Evolutionary conservation across 2,888 invertebrate species (phyloP).

Genomic region (Agriopis leucophaearia): DNA sequence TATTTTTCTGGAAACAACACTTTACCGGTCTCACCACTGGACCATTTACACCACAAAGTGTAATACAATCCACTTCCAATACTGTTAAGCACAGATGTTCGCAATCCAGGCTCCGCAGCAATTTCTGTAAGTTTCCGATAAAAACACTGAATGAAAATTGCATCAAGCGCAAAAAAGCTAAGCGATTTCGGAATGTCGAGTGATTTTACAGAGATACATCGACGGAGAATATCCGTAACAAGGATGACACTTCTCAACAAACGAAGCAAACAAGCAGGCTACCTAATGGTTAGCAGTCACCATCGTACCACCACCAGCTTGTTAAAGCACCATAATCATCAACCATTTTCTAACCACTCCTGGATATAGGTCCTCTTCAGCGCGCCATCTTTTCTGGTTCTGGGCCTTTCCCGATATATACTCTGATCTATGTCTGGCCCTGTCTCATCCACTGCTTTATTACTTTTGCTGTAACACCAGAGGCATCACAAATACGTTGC

Average conservation of each 20-base stretch:
- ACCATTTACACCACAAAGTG: slow-evolving; percentile 35
- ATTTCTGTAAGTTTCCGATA: slow-evolving; percentile 38
- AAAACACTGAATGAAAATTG: slow-evolving; percentile 47
- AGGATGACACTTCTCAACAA: neutral
- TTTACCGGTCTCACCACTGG: slow-evolving; percentile 1
- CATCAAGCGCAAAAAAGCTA: slow-evolving; percentile 47
- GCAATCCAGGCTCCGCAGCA: slow-evolving; percentile 23
- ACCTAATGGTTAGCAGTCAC: no score
- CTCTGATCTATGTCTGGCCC: no score
- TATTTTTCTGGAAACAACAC: slow-evolving; percentile 19
- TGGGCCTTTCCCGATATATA: no score
- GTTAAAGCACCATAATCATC: no score
- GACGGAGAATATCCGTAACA: slow-evolving; percentile 21
- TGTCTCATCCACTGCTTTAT: no score
- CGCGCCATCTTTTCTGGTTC: no score
- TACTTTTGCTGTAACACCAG: no score
- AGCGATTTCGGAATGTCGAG: slow-evolving; percentile 41
- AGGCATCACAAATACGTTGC: no score
- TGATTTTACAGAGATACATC: slow-evolving; percentile 16
- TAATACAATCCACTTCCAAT: slow-evolving; percentile 30
- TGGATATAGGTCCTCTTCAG: no score
- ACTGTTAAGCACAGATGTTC: slow-evolving; percentile 33
- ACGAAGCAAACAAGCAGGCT: no score
- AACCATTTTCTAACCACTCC: no score
- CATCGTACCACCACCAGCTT: no score